Percentiles rank a stretch among this genome's conserved stretches.
These are phyloP conservation scores for Nemotelus nigrinus DNA, from an alignment of 2,888 invertebrate species.

Conservation along the genomic window DNA sequence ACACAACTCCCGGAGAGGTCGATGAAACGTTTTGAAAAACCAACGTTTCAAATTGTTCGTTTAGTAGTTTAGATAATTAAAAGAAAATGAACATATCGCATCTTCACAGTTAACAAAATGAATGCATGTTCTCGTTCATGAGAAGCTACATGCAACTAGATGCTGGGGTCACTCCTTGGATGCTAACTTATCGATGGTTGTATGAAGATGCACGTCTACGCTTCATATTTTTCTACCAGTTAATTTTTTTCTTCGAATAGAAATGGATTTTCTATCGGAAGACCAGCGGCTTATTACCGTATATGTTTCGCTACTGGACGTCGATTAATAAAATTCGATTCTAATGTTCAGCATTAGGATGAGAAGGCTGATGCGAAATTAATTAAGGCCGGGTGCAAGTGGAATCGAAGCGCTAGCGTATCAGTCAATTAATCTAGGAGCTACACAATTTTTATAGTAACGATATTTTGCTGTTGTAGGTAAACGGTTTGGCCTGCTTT, in stretches of 20 bases:
- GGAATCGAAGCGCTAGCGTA: too few species aligned
- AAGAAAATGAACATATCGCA: conserved; percentile 14
- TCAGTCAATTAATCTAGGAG: too few species aligned
- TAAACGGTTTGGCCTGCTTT: too few species aligned
- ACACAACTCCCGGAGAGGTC: neutral
- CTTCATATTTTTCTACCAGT: neutral
- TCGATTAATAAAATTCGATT: conserved; percentile 44
- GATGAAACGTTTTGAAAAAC: neutral
- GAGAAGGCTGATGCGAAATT: neutral
- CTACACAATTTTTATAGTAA: too few species aligned
- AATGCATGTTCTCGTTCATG: too few species aligned
- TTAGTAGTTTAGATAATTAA: conserved; percentile 11
- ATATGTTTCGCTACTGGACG: conserved; percentile 49
- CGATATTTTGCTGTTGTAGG: too few species aligned
- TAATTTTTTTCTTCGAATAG: neutral
- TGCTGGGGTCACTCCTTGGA: too few species aligned
- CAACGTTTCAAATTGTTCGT: neutral
- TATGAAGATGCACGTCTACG: too few species aligned
- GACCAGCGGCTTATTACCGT: conserved; percentile 45
- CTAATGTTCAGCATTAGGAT: neutral
- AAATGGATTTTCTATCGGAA: conserved; percentile 32
- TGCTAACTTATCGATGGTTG: too few species aligned
- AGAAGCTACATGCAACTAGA: too few species aligned
- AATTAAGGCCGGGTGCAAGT: too few species aligned
- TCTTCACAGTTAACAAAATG: neutral